Conservation (phyloP, 2,113 vertebrate genomes). For the Notarius lentiginosus region DNA sequence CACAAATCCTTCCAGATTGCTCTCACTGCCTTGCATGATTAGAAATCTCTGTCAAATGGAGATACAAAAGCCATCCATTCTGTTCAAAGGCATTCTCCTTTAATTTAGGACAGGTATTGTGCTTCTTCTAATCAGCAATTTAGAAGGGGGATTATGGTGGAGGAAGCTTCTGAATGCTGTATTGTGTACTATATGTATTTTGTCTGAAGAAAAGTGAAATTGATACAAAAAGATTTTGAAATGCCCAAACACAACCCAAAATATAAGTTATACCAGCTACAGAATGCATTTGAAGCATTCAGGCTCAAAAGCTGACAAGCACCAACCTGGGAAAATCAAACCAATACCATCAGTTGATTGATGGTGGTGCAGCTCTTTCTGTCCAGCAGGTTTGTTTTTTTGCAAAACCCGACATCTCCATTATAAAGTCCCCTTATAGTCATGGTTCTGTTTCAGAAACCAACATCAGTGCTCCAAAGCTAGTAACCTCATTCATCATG, state of each 20-base stretch:
- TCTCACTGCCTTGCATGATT: slow-evolving; percentile 43
- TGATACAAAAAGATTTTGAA: slow-evolving; percentile 31
- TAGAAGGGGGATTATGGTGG: slow-evolving; percentile 62
- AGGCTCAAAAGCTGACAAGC: too few species aligned
- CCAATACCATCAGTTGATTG: too few species aligned
- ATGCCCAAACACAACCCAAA: slow-evolving; percentile 2
- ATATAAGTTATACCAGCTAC: neutral
- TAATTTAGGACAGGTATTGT: slow-evolving; percentile 59
- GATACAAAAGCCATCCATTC: slow-evolving; percentile 39
- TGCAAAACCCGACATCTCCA: too few species aligned
- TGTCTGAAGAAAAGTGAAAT: slow-evolving; percentile 28
- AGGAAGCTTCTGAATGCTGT: slow-evolving; percentile 52
- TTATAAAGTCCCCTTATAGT: too few species aligned
- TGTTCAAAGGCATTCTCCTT: slow-evolving; percentile 43
- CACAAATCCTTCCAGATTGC: slow-evolving; percentile 61
- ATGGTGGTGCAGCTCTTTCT: too few species aligned
- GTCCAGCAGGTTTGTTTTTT: too few species aligned
- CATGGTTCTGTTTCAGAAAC: too few species aligned
- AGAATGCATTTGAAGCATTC: neutral
- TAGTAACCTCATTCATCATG: too few species aligned
- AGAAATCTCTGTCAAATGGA: slow-evolving; percentile 37
- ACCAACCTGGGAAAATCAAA: too few species aligned
- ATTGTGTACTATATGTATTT: slow-evolving; percentile 42
- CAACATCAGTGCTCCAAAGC: too few species aligned
- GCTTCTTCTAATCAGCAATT: slow-evolving; percentile 62